Conservation (phyloP, 2,888 invertebrate species). For the Lepidochitona cinerea region DNA sequence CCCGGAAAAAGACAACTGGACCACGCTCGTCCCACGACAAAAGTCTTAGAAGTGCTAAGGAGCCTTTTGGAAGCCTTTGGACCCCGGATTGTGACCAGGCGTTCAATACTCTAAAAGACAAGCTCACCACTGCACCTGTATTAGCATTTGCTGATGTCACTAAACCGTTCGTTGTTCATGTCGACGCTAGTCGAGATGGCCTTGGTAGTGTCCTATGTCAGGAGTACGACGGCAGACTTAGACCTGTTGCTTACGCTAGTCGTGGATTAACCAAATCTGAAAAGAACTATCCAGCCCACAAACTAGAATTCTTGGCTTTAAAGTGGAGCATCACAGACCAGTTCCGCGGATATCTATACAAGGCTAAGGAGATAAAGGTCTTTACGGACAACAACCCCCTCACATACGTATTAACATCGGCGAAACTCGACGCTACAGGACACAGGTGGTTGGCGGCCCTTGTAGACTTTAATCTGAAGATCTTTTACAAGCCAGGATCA, state of each 20-base stretch:
- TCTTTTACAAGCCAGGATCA: conserved; percentile 12
- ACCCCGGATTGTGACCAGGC: conserved; percentile 12
- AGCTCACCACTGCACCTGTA: conserved; percentile 15
- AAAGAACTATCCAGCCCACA: conserved; percentile 21
- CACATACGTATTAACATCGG: conserved; percentile 18
- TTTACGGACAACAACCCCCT: conserved; percentile 16
- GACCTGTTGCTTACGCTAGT: conserved; percentile 22
- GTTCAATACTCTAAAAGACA: conserved; percentile 12
- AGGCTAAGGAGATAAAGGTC: not conserved
- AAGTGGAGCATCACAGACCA: conserved; percentile 26
- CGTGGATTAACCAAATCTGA: conserved; percentile 12
- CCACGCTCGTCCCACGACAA: too few species aligned
- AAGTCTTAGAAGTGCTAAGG: too few species aligned
- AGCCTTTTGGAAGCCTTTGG: conserved; percentile 12
- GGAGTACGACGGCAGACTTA: conserved; percentile 5
- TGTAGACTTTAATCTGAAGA: conserved; percentile 9
- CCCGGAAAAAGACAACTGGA: not conserved
- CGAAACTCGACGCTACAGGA: conserved; percentile 21
- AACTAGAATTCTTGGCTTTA: conserved; percentile 19
- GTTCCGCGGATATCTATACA: conserved; percentile 19
- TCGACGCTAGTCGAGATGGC: conserved; percentile 17
- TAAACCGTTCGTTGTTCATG: conserved; percentile 23
- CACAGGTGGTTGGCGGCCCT: conserved; percentile 22
- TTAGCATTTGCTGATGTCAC: conserved; percentile 21
- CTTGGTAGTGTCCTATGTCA: conserved; percentile 30